Evolutionary conservation across 2,113 vertebrate genomes (phyloP).

Genomic region (Alectura lathami): DNA sequence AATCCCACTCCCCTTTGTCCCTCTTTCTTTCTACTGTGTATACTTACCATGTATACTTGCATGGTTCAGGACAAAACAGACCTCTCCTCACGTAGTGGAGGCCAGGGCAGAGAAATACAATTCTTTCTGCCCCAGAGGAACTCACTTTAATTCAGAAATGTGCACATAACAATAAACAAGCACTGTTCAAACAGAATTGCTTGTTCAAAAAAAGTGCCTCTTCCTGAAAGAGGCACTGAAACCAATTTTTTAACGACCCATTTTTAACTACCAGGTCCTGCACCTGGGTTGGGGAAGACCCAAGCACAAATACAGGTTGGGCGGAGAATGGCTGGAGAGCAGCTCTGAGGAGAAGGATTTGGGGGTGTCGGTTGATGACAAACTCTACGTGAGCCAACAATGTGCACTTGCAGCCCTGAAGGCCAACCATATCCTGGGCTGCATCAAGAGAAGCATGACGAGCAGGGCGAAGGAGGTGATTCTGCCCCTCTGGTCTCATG

Average conservation of each 20-base stretch:
- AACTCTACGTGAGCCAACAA: too few species aligned
- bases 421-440: too few species aligned
- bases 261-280: too few species aligned
- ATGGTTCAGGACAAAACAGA: background rate
- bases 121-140: background rate
- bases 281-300: too few species aligned
- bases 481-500: too few species aligned
- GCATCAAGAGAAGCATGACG: too few species aligned
- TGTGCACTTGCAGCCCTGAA: too few species aligned
- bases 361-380: too few species aligned
- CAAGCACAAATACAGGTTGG: too few species aligned
- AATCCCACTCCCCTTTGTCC: background rate
- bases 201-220: background rate
- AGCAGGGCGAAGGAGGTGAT: too few species aligned
- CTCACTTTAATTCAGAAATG: background rate
- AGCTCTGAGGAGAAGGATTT: too few species aligned
- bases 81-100: background rate
- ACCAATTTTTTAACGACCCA: background rate
- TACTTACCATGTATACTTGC: background rate
- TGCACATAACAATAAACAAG: background rate
- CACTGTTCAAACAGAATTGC: background rate
- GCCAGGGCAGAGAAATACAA: background rate
- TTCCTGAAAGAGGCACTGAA: background rate
- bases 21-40: background rate
- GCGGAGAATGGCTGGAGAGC: too few species aligned